phyloP scores from a whole-genome alignment of 2,797 vertebrate species.

The Chromobotia macracanthus region DNA sequence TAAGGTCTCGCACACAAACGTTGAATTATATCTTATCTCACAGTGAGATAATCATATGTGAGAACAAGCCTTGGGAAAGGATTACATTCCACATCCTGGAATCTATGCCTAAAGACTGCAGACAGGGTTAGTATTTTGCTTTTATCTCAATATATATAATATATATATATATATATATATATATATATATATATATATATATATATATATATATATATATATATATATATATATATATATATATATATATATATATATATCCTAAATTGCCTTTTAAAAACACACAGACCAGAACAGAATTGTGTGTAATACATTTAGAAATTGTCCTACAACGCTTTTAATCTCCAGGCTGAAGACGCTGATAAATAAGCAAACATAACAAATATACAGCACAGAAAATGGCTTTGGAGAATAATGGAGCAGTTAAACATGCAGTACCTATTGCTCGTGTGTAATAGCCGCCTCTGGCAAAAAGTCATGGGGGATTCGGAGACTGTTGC shows the following conservation, averaged over 20 bases:
- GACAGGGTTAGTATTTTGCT: slow-evolving; percentile 38
- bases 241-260: no score
- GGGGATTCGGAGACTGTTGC: slow-evolving; percentile 48
- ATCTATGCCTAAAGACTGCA: slow-evolving; percentile 39
- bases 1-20: slow-evolving; percentile 39
- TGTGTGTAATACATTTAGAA: slow-evolving; percentile 28
- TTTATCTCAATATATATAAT: slow-evolving; percentile 30
- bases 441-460: slow-evolving; percentile 23
- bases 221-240: no score
- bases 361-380: slow-evolving; percentile 41
- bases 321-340: slow-evolving; percentile 15
- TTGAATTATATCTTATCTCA: slow-evolving; percentile 45
- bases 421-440: slow-evolving; percentile 45
- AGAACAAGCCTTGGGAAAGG: slow-evolving; percentile 35
- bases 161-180: no score
- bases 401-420: slow-evolving; percentile 41
- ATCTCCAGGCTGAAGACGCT: slow-evolving; percentile 25
- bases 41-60: slow-evolving; percentile 29
- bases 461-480: slow-evolving; percentile 47
- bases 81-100: slow-evolving; percentile 37
- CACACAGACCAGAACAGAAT: slow-evolving; percentile 3
- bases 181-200: no score
- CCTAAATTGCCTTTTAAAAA: slow-evolving; percentile 44
- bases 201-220: no score
- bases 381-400: slow-evolving; percentile 31